phyloP scores from a whole-genome alignment of 2,888 invertebrate genomes.

The Acronicta psi region DNA sequence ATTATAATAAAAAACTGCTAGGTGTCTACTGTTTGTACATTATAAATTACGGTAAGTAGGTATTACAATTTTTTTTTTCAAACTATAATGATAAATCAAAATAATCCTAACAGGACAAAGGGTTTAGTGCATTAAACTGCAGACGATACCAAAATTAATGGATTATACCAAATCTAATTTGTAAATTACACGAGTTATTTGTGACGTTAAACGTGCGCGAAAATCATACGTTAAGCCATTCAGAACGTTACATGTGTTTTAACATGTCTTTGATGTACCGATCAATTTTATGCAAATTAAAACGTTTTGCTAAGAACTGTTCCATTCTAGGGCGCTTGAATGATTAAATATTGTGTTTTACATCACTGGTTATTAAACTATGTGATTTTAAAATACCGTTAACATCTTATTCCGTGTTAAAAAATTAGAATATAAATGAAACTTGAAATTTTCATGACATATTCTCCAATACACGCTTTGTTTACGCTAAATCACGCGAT shows the following conservation, averaged over 20 bases:
- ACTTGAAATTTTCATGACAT: too few relatives aligned
- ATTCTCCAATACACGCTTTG: too few relatives aligned
- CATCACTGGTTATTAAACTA: neutral
- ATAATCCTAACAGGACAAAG: neutral
- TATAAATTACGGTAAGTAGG: too few relatives aligned
- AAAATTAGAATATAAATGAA: too few relatives aligned
- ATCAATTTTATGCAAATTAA: slow-evolving; percentile 43
- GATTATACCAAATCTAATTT: slow-evolving; percentile 4
- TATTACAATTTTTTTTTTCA: too few relatives aligned
- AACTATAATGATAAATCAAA: too few relatives aligned
- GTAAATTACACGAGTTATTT: slow-evolving; percentile 18
- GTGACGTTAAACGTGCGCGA: slow-evolving; percentile 38
- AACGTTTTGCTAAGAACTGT: slow-evolving; percentile 25
- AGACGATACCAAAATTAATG: neutral
- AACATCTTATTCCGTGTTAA: too few relatives aligned
- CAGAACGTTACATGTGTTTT: slow-evolving; percentile 31
- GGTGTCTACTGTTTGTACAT: too few relatives aligned
- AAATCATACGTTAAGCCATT: slow-evolving; percentile 40
- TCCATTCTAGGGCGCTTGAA: slow-evolving; percentile 9
- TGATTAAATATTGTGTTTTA: neutral
- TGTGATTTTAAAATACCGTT: neutral
- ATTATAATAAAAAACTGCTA: too few relatives aligned
- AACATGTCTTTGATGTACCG: slow-evolving; percentile 28
- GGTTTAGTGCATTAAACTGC: neutral
- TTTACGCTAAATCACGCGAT: too few relatives aligned